phyloP scores from a whole-genome alignment of 2,888 invertebrate species.

The Cataglyphis altisquamis region DNA sequence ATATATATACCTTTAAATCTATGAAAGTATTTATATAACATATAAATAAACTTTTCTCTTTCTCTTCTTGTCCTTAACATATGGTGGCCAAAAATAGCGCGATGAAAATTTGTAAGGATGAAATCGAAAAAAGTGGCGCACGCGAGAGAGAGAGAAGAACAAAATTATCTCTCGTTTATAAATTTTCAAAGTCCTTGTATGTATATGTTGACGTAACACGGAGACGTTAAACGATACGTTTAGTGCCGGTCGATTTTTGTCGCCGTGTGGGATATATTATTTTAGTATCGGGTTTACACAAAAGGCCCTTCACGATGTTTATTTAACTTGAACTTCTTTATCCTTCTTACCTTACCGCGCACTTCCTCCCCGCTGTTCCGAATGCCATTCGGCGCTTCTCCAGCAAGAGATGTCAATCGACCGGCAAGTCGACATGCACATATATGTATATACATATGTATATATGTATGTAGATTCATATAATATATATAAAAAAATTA shows the following conservation, averaged over 20 bases:
- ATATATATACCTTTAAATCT: not conserved
- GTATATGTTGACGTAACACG: conserved; percentile 67
- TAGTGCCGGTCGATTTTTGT: conserved; percentile 67
- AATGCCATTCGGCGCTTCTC: conserved; percentile 56
- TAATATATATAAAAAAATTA: not conserved
- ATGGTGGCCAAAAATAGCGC: conserved; percentile 18
- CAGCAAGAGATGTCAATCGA: not conserved
- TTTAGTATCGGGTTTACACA: conserved; percentile 81
- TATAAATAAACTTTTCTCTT: not conserved
- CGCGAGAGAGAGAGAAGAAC: not conserved
- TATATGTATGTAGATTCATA: not conserved
- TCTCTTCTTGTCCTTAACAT: not conserved
- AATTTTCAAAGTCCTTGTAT: conserved; percentile 61
- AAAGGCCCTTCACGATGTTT: conserved; percentile 79
- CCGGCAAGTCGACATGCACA: not conserved
- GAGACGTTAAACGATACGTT: conserved; percentile 63
- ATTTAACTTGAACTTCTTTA: conserved; percentile 77
- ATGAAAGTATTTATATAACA: not conserved
- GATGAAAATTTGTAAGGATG: conserved; percentile 14
- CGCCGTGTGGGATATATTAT: conserved; percentile 79
- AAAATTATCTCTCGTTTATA: conserved; percentile 60
- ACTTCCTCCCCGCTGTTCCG: conserved; percentile 73
- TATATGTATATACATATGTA: not conserved
- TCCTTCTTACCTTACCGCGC: conserved; percentile 73
- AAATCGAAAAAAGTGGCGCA: conserved; percentile 16